phyloP scores from a whole-genome alignment of 92 coral and sea anemone genomes.

The Meandrina meandrites region DNA sequence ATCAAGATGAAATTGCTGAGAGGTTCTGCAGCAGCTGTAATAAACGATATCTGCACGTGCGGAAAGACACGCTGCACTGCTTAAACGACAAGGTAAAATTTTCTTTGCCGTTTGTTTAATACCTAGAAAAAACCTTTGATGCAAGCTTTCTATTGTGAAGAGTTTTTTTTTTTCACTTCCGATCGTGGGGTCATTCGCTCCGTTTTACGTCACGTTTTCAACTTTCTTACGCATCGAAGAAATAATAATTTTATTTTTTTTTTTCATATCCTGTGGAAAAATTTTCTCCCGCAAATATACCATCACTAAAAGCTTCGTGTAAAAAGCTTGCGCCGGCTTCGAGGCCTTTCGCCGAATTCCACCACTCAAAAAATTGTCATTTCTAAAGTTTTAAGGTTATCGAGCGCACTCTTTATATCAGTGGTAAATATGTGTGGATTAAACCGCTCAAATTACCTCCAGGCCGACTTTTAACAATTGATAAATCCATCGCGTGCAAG shows the following conservation, averaged over 20 bases:
- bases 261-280: background rate
- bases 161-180: conserved; percentile 4
- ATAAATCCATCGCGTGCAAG: background rate
- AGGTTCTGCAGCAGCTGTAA: conserved; percentile 79
- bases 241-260: background rate
- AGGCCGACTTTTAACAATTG: background rate
- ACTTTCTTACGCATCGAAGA: background rate
- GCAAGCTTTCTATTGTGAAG: background rate
- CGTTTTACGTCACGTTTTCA: background rate
- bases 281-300: background rate
- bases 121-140: background rate
- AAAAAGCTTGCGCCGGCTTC: too few relatives aligned
- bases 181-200: background rate
- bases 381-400: background rate
- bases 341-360: too few relatives aligned
- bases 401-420: background rate
- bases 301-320: too few relatives aligned
- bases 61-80: conserved; percentile 80
- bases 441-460: background rate
- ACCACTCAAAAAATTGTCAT: background rate
- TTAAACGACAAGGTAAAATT: conserved; percentile 75
- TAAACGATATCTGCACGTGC: conserved; percentile 79
- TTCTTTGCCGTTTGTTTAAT: background rate
- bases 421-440: background rate
- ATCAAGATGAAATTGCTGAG: conserved; percentile 86